Evolutionary conservation across 1,140 invertebrate species (phyloP), one percentile per base, ranked within the genome.

Genomic region (Panonychus citri): DNA sequence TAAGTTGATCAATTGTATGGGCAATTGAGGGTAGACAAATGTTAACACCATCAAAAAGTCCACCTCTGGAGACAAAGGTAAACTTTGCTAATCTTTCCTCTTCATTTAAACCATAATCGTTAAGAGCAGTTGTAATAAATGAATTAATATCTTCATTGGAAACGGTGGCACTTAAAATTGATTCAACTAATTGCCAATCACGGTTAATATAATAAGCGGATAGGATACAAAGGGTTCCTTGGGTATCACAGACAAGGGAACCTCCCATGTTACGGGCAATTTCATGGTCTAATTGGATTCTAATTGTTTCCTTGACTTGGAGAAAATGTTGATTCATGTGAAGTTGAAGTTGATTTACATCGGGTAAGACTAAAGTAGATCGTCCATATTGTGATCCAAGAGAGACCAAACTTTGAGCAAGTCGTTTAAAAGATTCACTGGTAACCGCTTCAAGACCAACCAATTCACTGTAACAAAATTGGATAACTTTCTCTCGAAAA

Each of bases 41-140:
- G 19, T 49, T 49, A 4, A 60, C 59, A 7, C 59, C 59, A 39
- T 54, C 55, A 43, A 60, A 57, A 17, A 43, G 56, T n/a, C 59
- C 59, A 3, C 55, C 59, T 24, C 50, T 49, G 7, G 59, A 60
- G 12, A 60, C 51, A 30, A 57, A 60, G 13, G 59, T 60, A 37
- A 60, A 60, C 51, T 60, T 60, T 15, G 24, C 34, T 25, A 60
- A 43, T 40, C 42, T 40, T 17, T 53, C 48, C 17, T 57, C 48
- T 19, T 57, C 55, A 25, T 57, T 46, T 3, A 60, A 28, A 13
- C 25, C 37, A 52, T 58, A 60, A 51, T 53, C 51, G 27, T 53
- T 55, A 7, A 60, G 49, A 10, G 59, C 54, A 19, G n/a, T 10
- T 2, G 40, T 46, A 34, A 60, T 55, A 50, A 60, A 60, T n/a